Base-by-base conservation (phyloP, 2,797 vertebrate species). In the Parotocinclus haroldoi region DNA sequence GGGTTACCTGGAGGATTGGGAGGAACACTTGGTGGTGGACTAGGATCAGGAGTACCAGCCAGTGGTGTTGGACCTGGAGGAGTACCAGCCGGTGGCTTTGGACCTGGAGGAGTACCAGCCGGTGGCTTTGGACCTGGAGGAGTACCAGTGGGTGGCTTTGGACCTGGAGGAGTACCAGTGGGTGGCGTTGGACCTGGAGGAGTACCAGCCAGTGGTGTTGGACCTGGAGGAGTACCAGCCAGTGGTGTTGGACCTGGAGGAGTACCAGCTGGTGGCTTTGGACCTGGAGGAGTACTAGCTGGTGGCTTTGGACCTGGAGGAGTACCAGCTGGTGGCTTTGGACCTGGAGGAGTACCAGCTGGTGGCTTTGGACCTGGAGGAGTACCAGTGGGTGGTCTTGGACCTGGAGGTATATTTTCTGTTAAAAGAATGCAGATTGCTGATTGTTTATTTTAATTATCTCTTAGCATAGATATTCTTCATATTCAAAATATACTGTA, bases 1-100 rank as follows among this genome's bases (percentile, higher is more conserved):
- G 59, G 48, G 45, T 40, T 61, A n/a, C 66, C 69, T 55, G 71
- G 71, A 75, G 74, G 61, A 37, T 74, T 74, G 19, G 78, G 73
- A 45, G 67, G 75, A 7, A n/a, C 49, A 7, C 39, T 63, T 62
- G 74, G 74, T 44, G 58, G 50, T 38, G 70, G 68, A 61, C 19
- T 66, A 36, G 51, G 63, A 14, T 10, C 37, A 27, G 44, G 53
- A 63, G 49, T 63, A 11, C 58, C 68, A 39, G 68, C 61, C 16
- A 39, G 44, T 71, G 48, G 42, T 63, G 79, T 59, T 54, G 38
- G 61, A 18, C 63, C 46, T 44, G 58, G 56, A 61, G 68, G 61
- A 50, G 40, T 64, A 14, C 61, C 55, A 48, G 37, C 58, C 14
- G 71, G 71, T 57, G 68, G 72, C 17, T 8, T 71, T 13, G 52